Evolutionary conservation across 2,888 invertebrate genomes (phyloP).

Genomic region (Sabellastarte sp.): DNA sequence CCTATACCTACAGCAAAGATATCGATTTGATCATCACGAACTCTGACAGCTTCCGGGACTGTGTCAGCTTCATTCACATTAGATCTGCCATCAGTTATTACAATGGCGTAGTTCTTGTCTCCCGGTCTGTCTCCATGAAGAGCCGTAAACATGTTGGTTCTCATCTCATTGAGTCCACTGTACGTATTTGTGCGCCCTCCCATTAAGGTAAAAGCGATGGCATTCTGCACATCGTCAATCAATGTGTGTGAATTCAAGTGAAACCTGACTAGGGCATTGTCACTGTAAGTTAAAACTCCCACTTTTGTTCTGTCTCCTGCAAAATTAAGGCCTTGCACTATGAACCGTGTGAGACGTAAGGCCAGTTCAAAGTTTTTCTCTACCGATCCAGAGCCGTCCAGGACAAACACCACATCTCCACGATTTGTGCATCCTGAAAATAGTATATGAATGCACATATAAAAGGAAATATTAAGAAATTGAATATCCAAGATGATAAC

Average conservation of each 20-base stretch:
- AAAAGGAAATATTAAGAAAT: too few relatives aligned
- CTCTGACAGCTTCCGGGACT: slow-evolving; percentile 33
- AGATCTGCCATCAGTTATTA: slow-evolving; percentile 46
- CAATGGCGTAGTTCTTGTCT: slow-evolving; percentile 24
- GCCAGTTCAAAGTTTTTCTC: slow-evolving; percentile 23
- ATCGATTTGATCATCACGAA: slow-evolving; percentile 38
- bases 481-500: too few relatives aligned
- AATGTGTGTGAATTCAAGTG: slow-evolving; percentile 40
- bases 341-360: slow-evolving; percentile 12
- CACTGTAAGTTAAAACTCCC: slow-evolving; percentile 45
- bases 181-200: slow-evolving; percentile 33
- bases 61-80: slow-evolving; percentile 35
- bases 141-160: slow-evolving; percentile 22
- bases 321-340: slow-evolving; percentile 28
- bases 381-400: slow-evolving; percentile 29
- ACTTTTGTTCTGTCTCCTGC: slow-evolving; percentile 24
- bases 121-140: slow-evolving; percentile 22
- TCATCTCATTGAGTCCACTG: slow-evolving; percentile 23
- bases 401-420: slow-evolving; percentile 24
- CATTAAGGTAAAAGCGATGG: slow-evolving; percentile 42
- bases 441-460: too few relatives aligned
- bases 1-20: slow-evolving; percentile 40
- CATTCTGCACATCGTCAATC: slow-evolving; percentile 39
- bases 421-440: slow-evolving; percentile 19
- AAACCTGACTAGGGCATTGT: slow-evolving; percentile 36